Evolutionary conservation across 2,113 vertebrate species (phyloP).

Genomic region (Petrocephalus zakoni): DNA sequence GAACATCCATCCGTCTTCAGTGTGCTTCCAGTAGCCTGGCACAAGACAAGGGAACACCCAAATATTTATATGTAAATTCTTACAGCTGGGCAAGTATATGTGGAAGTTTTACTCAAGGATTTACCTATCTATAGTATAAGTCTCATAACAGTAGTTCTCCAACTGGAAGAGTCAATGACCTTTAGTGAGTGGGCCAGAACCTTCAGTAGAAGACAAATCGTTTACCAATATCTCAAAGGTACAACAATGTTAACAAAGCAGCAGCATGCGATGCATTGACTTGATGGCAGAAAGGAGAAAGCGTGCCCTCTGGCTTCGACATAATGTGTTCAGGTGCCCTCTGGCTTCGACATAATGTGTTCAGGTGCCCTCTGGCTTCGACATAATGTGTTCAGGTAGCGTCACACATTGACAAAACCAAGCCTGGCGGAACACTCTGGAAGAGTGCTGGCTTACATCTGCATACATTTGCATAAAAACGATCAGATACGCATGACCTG

Average conservation of each 20-base stretch:
- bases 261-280: background rate
- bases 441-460: background rate
- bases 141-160: background rate
- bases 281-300: background rate
- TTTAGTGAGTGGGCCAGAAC: background rate
- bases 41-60: background rate
- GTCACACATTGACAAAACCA: background rate
- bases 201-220: background rate
- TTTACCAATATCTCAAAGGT: background rate
- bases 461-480: conserved; percentile 5
- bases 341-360: background rate
- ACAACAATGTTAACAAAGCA: background rate
- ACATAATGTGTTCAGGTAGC: background rate
- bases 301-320: background rate
- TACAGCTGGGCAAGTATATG: background rate
- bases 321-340: background rate
- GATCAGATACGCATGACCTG: background rate
- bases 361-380: background rate
- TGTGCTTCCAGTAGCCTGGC: background rate
- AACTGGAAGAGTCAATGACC: background rate
- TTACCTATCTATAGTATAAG: background rate
- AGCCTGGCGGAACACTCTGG: background rate
- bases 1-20: background rate
- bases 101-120: background rate
- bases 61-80: background rate